Percentiles rank a stretch among this genome's conserved stretches.
These are phyloP conservation scores for Centropus bengalensis DNA, from an alignment of 2,113 vertebrate species.

Conservation along the genomic window DNA sequence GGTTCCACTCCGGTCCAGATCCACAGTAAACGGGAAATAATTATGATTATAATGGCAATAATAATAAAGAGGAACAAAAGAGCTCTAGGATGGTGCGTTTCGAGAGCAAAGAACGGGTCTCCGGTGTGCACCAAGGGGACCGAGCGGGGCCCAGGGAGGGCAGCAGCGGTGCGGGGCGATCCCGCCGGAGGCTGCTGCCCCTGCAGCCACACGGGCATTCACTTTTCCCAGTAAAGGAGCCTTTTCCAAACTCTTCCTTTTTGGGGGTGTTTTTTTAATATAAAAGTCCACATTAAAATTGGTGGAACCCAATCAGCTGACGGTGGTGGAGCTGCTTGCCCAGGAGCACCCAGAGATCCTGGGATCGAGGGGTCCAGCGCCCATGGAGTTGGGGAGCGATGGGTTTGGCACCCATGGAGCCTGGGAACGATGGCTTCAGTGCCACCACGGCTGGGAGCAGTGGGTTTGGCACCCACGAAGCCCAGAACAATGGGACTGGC, in stretches of 20 bases:
- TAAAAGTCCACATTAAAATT: conserved; percentile 35
- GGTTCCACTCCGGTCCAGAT: background rate
- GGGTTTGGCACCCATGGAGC: no score
- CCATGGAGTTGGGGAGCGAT: no score
- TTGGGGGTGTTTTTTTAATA: background rate
- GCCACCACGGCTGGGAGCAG: no score
- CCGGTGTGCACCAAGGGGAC: conserved; percentile 20
- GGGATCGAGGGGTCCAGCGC: no score
- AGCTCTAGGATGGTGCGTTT: background rate
- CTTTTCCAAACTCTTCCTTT: background rate
- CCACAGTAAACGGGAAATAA: background rate
- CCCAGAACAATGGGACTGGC: no score
- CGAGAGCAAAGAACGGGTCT: background rate
- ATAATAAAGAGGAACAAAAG: background rate
- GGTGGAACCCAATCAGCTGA: background rate
- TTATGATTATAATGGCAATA: conserved; percentile 25
- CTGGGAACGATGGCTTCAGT: no score
- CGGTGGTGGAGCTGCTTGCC: no score
- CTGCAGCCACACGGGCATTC: background rate
- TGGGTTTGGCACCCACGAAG: no score
- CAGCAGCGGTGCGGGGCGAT: no score
- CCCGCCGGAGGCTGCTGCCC: background rate
- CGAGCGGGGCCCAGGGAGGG: no score
- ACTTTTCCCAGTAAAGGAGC: background rate
- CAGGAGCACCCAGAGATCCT: no score